phyloP scores from a whole-genome alignment of 64 coral and sea anemone species.

The Actinia tenebrosa region DNA sequence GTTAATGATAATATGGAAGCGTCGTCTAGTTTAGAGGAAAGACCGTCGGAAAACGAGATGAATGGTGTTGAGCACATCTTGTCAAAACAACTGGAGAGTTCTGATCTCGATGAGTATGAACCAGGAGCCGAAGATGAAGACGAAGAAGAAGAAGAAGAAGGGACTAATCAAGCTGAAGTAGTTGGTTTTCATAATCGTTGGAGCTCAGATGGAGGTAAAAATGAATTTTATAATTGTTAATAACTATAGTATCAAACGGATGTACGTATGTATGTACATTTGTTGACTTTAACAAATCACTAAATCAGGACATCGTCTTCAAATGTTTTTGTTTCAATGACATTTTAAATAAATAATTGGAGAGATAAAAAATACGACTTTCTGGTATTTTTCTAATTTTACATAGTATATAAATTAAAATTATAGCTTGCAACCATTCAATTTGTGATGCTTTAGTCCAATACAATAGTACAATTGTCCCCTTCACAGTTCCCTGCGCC shows the following conservation, averaged over 20 bases:
- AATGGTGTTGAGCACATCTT: not conserved
- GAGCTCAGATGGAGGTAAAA: constrained; percentile 25
- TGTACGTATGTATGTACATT: not conserved
- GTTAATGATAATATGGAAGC: not conserved
- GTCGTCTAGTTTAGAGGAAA: constrained; percentile 20
- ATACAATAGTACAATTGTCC: too few relatives aligned
- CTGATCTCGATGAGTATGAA: constrained; percentile 18
- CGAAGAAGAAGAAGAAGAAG: constrained; percentile 14
- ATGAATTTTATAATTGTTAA: not conserved
- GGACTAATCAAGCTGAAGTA: not conserved
- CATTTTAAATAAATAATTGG: too few relatives aligned
- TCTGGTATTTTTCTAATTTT: too few relatives aligned
- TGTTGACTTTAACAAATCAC: not conserved
- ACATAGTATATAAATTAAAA: too few relatives aligned
- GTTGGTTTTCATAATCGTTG: constrained; percentile 21
- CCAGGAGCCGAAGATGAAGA: constrained; percentile 26
- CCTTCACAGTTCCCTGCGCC: too few relatives aligned
- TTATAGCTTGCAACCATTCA: too few relatives aligned
- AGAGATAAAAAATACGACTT: too few relatives aligned
- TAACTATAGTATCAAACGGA: not conserved
- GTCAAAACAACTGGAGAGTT: constrained; percentile 9
- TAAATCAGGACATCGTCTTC: not conserved
- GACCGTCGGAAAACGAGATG: constrained; percentile 20
- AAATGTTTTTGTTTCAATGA: not conserved
- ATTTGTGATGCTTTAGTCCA: too few relatives aligned